Evolutionary conservation across 2,888 invertebrate genomes (phyloP).

Genomic region (Diarsia rubi): DNA sequence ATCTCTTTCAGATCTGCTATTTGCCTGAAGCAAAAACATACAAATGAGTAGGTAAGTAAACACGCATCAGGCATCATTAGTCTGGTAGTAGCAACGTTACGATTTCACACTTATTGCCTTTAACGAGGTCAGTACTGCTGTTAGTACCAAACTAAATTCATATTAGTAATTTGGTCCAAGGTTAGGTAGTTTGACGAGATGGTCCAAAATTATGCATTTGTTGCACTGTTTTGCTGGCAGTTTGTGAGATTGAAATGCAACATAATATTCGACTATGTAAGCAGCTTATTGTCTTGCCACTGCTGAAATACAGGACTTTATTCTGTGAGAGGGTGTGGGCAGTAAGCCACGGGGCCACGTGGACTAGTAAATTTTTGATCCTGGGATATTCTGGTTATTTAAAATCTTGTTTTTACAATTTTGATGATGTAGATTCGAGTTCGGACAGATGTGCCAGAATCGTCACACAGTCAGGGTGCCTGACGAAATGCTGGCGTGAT

Average conservation of each 20-base stretch:
- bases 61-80: constrained; percentile 44
- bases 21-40: not conserved
- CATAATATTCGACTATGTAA: not conserved
- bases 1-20: constrained; percentile 12
- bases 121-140: constrained; percentile 46
- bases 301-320: not conserved
- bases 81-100: constrained; percentile 18
- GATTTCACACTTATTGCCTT: constrained; percentile 51
- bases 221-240: not conserved
- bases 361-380: too few species aligned
- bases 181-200: constrained; percentile 21
- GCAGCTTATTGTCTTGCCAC: too few species aligned
- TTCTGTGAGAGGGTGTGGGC: not conserved
- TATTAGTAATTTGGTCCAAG: constrained; percentile 57
- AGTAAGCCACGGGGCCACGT: not conserved
- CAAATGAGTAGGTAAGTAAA: constrained; percentile 40
- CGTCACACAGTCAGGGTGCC: too few species aligned
- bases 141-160: constrained; percentile 37
- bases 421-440: not conserved
- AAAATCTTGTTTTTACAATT: not conserved
- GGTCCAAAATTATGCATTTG: constrained; percentile 19
- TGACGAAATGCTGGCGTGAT: too few species aligned
- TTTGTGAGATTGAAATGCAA: not conserved
- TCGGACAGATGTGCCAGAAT: too few species aligned
- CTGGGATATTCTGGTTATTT: not conserved